Evolutionary conservation across 1,140 invertebrate species (phyloP), one percentile per base, ranked within the genome.

Genomic region (Agrilus planipennis): DNA sequence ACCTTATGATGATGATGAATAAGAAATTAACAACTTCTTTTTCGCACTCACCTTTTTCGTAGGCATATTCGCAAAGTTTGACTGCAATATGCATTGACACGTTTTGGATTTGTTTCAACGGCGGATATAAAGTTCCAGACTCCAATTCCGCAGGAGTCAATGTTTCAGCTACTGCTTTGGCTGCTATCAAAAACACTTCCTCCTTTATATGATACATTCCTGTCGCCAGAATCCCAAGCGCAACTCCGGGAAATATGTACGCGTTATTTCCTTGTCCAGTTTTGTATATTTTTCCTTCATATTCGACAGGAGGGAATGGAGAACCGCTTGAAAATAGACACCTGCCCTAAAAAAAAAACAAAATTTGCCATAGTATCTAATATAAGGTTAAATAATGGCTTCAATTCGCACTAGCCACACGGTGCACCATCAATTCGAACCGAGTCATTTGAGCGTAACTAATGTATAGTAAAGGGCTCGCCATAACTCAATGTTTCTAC

Each of bases 181-280:
- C 87, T 12, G 92, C 88, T 34, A 89, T 76, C 3, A 96, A 68
- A 69, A 96, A 96, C 52, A 92, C 73, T 50, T 85, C 81, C 54
- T 96, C 88, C 1, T 76, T 79, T 52, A 96, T 92, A 55, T 89
- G 85, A 54, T 89, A 82, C 6, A 89, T 84, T 23, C 84, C 81
- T 0, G 84, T 81, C 5, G 77, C 76, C 36, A 95, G 88, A 11
- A 92, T 86, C 14, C 89, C 92, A 3, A 96, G 68, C 15, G 89
- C 89, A 1, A 96, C 77, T 29, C 89, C 89, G 1, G 92, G 92
- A 67, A 96, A 96, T 44, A 96, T 94, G 63, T 96, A 96, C 0
- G 92, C 86, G 61, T 96, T 96, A 65, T 96, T 96, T 32, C 91
- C 90, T 64, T 96, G 92, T 1, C 92, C 92, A 0, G 92, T 86